These are phyloP conservation scores for Nebria brevicollis DNA, from an alignment of 2,888 invertebrate species.

Conservation along the genomic window DNA sequence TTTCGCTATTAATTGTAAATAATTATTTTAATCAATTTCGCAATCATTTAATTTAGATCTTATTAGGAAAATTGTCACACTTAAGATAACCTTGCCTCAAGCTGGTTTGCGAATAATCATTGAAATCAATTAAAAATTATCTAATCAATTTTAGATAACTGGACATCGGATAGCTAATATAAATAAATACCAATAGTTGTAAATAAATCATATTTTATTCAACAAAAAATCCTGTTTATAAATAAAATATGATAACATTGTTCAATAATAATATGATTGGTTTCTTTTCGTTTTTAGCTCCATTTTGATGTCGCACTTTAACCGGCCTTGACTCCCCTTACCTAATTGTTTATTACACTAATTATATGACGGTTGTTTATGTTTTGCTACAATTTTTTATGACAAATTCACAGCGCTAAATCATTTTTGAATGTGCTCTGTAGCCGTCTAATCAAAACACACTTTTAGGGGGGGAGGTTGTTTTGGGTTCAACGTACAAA, in stretches of 20 bases:
- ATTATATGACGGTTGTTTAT: neutral
- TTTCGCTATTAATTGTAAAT: neutral
- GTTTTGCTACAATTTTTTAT: neutral
- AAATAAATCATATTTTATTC: neutral
- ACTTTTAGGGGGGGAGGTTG: neutral
- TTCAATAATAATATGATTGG: neutral
- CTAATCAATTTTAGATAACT: neutral
- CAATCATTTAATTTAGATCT: neutral
- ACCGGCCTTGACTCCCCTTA: neutral
- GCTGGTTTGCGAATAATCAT: neutral
- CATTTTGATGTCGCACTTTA: neutral
- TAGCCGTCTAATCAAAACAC: neutral
- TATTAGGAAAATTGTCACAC: neutral
- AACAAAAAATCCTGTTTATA: neutral
- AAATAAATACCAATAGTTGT: neutral
- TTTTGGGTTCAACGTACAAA: neutral
- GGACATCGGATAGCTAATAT: neutral
- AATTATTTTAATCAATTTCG: neutral
- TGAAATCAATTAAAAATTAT: neutral
- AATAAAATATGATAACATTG: neutral
- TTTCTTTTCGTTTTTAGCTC: neutral
- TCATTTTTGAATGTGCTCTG: neutral
- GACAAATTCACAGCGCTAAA: neutral
- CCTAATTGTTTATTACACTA: neutral
- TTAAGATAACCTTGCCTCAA: slow-evolving; percentile 1